These are phyloP conservation scores for Petrocephalus microphthalmus DNA, from an alignment of 2,113 vertebrate species.

Conservation along the genomic window DNA sequence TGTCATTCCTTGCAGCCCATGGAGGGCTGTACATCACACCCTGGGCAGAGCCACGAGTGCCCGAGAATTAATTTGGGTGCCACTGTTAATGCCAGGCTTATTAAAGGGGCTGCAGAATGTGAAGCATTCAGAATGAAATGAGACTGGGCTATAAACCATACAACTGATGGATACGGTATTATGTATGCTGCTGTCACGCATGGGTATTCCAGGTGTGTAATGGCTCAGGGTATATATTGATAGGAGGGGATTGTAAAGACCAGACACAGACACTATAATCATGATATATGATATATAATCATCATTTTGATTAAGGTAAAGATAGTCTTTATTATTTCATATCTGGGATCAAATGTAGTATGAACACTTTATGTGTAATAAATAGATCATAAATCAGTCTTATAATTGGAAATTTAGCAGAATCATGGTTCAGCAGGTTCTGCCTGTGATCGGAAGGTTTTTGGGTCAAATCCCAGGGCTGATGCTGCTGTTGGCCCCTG, in stretches of 20 bases:
- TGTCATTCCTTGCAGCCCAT: too few relatives aligned
- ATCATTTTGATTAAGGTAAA: not conserved
- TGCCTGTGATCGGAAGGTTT: not conserved
- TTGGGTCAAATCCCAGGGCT: not conserved
- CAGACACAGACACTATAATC: not conserved
- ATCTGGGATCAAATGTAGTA: not conserved
- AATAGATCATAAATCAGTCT: not conserved
- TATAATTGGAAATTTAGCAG: not conserved
- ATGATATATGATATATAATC: too few relatives aligned
- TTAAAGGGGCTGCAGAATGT: not conserved
- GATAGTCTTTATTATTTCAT: not conserved
- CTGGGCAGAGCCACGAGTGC: not conserved
- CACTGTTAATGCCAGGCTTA: not conserved
- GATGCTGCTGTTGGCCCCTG: not conserved
- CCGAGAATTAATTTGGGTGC: not conserved
- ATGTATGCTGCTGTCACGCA: not conserved
- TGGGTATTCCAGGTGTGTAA: not conserved
- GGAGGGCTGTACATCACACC: not conserved
- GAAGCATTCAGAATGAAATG: not conserved
- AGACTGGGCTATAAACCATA: not conserved
- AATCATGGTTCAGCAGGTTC: not conserved
- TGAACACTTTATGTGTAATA: not conserved
- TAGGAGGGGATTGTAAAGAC: not conserved
- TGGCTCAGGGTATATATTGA: not conserved
- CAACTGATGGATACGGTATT: not conserved